A percentile compares a stretch with the other conserved stretches of the same genome.
Evolutionary conservation across 2,888 invertebrate species (phyloP).

Genomic region (Parnassius orleans): DNA sequence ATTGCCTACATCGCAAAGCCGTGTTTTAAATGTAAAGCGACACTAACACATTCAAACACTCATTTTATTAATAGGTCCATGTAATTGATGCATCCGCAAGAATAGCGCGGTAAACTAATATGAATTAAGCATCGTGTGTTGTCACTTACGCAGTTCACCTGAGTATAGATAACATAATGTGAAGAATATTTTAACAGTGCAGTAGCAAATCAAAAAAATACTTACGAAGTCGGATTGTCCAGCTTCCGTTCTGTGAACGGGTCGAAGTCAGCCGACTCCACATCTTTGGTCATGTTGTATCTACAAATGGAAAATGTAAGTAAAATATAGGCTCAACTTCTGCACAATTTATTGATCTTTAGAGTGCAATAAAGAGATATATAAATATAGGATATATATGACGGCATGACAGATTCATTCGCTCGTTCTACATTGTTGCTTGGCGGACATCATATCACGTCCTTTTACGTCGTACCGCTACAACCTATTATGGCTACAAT

Average conservation of each 20-base stretch:
- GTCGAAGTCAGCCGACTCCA: constrained; percentile 85
- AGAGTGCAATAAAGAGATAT: too few species aligned
- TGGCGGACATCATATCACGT: too few species aligned
- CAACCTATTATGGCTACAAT: too few species aligned
- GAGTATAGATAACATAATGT: not conserved
- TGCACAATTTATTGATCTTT: too few species aligned
- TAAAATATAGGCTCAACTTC: too few species aligned
- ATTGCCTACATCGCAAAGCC: too few species aligned
- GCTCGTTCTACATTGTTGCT: too few species aligned
- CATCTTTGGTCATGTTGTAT: constrained; percentile 83
- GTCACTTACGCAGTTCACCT: not conserved
- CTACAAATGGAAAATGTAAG: constrained; percentile 56
- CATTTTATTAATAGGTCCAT: constrained; percentile 1
- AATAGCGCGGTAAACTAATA: not conserved
- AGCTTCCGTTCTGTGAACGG: constrained; percentile 87
- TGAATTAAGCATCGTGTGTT: constrained; percentile 9
- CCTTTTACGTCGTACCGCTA: too few species aligned
- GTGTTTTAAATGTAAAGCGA: not conserved
- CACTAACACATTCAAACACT: not conserved
- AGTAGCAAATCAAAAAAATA: constrained; percentile 34
- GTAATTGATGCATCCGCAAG: constrained; percentile 15
- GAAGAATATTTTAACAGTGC: not conserved
- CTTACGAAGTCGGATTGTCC: constrained; percentile 92
- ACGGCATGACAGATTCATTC: too few species aligned
- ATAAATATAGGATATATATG: too few species aligned